Percentiles rank a stretch among this genome's conserved stretches.
phyloP scores from a whole-genome alignment of 2,888 invertebrate species.

The Scaptomyza polygonia region DNA sequence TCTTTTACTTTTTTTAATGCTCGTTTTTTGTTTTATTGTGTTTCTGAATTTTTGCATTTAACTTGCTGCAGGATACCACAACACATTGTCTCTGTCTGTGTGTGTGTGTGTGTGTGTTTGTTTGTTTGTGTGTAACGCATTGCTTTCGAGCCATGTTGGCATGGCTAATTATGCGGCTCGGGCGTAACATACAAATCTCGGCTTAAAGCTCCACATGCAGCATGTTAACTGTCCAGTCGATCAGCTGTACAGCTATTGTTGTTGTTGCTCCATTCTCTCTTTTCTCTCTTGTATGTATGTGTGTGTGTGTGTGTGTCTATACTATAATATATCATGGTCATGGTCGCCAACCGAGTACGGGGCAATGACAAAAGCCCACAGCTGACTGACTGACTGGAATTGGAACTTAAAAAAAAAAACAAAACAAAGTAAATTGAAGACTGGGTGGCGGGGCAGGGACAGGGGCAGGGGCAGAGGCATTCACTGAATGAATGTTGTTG shows the following conservation, averaged over 20 bases:
- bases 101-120: slow-evolving; percentile 4
- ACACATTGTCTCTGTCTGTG: not conserved
- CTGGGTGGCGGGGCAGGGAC: not conserved
- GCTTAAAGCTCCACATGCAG: slow-evolving; percentile 62
- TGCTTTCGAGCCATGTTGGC: slow-evolving; percentile 12
- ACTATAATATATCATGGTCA: slow-evolving; percentile 74
- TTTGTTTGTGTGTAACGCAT: slow-evolving; percentile 14
- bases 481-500: slow-evolving; percentile 11
- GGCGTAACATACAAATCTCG: slow-evolving; percentile 56
- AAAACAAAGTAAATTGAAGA: not conserved
- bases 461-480: not conserved
- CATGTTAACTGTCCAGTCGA: slow-evolving; percentile 59
- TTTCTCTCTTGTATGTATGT: not conserved
- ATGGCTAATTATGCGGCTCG: slow-evolving; percentile 49
- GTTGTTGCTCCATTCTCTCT: not conserved
- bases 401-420: not conserved
- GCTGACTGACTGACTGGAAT: slow-evolving; percentile 6
- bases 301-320: no score
- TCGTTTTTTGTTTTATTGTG: slow-evolving; percentile 4
- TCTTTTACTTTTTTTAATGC: slow-evolving; percentile 4
- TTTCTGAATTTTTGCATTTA: slow-evolving; percentile 19
- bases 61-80: slow-evolving; percentile 37
- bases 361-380: slow-evolving; percentile 38
- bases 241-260: slow-evolving; percentile 22
- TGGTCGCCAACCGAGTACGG: slow-evolving; percentile 62